phyloP scores from a whole-genome alignment of 2,113 vertebrate genomes.

The Myodes glareolus region DNA sequence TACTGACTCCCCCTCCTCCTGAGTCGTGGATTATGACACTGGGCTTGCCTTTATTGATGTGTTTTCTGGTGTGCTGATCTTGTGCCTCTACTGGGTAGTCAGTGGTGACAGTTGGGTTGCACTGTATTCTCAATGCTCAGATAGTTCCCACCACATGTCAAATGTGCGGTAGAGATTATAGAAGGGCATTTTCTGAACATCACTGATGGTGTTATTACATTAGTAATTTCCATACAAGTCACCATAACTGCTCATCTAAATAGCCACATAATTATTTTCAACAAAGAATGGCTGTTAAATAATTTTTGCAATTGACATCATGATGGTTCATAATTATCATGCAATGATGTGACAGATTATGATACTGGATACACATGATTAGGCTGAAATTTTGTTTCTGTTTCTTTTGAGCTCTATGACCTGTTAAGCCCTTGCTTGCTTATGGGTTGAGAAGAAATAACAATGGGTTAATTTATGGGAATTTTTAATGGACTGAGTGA shows the following conservation, averaged over 20 bases:
- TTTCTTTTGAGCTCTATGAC: neutral
- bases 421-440: neutral
- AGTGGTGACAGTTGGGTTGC: neutral
- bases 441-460: neutral
- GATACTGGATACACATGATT: neutral
- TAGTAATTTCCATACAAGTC: neutral
- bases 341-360: neutral
- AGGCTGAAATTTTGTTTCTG: constrained; percentile 12
- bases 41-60: neutral
- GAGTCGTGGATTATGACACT: neutral
- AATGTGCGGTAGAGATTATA: neutral
- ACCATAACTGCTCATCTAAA: constrained; percentile 1
- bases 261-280: constrained; percentile 36
- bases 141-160: neutral
- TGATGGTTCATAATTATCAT: constrained; percentile 33
- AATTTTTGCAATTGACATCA: constrained; percentile 13
- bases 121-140: neutral
- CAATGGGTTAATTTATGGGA: neutral
- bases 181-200: neutral
- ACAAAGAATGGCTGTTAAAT: constrained; percentile 48
- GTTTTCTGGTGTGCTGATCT: neutral
- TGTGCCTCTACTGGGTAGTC: neutral
- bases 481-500: neutral
- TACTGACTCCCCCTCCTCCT: neutral
- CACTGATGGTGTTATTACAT: neutral